Evolutionary conservation across 1,140 invertebrate species (phyloP).

Genomic region (Platyura marginata): DNA sequence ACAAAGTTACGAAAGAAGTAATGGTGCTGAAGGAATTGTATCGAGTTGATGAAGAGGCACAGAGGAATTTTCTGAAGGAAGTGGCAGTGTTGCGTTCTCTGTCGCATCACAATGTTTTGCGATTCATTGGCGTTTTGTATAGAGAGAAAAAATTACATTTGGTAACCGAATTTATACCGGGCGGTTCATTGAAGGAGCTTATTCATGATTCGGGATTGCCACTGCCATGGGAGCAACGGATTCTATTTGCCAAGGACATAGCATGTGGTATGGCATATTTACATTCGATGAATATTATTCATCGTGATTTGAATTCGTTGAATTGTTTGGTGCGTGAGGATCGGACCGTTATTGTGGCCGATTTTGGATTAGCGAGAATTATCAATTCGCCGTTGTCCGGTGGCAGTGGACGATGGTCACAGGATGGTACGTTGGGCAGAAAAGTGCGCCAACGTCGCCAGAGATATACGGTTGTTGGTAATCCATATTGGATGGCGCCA

Average conservation of each 20-base stretch:
- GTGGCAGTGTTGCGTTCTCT: conserved; percentile 76
- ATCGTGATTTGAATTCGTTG: conserved; percentile 90
- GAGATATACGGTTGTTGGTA: conserved; percentile 58
- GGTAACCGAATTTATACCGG: conserved; percentile 74
- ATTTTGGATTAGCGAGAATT: conserved; percentile 84
- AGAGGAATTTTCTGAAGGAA: conserved; percentile 87
- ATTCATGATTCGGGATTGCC: conserved; percentile 34
- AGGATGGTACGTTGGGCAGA: conserved; percentile 18
- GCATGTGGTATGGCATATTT: conserved; percentile 84
- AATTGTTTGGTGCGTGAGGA: conserved; percentile 87
- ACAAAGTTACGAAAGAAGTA: conserved; percentile 73
- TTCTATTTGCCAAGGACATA: conserved; percentile 78
- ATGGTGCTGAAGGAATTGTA: conserved; percentile 93
- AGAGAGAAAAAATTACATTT: conserved; percentile 82
- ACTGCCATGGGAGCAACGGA: conserved; percentile 65
- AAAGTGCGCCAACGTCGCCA: conserved; percentile 28
- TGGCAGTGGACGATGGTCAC: neutral
- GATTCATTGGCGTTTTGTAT: conserved; percentile 86
- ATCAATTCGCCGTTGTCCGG: conserved; percentile 36
- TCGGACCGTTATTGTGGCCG: conserved; percentile 80
- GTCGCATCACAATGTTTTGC: conserved; percentile 74
- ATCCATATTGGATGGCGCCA: conserved; percentile 97
- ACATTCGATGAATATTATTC: conserved; percentile 87
- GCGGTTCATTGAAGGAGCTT: conserved; percentile 74
- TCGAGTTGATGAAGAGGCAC: conserved; percentile 81